These are phyloP conservation scores for Drosophila trapezifrons DNA, from an alignment of 1,140 invertebrate genomes.

Conservation along the genomic window DNA sequence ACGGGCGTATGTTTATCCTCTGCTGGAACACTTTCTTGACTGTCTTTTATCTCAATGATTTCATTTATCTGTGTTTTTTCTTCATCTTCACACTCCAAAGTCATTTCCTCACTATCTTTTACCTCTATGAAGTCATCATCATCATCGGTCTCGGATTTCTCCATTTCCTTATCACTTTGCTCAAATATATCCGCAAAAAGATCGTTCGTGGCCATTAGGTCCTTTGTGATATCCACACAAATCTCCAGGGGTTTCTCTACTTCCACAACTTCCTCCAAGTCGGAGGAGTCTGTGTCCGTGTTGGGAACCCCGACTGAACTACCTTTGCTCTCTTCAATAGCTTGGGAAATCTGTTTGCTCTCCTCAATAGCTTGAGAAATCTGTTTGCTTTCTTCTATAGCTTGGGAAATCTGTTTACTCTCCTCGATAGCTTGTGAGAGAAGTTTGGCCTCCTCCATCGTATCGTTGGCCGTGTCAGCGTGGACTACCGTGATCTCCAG, in stretches of 20 bases:
- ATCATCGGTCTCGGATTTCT: background rate
- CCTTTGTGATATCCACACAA: constrained; percentile 71
- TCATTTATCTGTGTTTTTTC: background rate
- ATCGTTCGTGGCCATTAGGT: constrained; percentile 86
- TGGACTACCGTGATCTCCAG: constrained; percentile 5
- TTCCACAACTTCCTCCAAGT: constrained; percentile 40
- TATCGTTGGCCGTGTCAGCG: constrained; percentile 21
- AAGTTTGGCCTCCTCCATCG: constrained; percentile 53
- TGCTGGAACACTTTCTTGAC: constrained; percentile 10
- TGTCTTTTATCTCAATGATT: constrained; percentile 37
- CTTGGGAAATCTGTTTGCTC: constrained; percentile 20
- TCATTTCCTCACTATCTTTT: constrained; percentile 13
- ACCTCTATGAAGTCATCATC: constrained; percentile 30
- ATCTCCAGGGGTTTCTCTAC: constrained; percentile 66
- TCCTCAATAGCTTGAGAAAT: constrained; percentile 27
- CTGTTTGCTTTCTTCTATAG: constrained; percentile 26
- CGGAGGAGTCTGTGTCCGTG: constrained; percentile 28
- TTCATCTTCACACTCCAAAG: background rate
- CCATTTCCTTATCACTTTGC: background rate
- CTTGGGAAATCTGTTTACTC: constrained; percentile 36
- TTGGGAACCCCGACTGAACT: constrained; percentile 1
- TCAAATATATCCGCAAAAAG: constrained; percentile 89
- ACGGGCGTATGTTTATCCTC: background rate
- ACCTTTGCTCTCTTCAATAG: constrained; percentile 3
- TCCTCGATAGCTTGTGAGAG: constrained; percentile 48